Conservation (phyloP, 1,140 invertebrate species). For the fruit fly (Drosophila melanogaster) region DNA sequence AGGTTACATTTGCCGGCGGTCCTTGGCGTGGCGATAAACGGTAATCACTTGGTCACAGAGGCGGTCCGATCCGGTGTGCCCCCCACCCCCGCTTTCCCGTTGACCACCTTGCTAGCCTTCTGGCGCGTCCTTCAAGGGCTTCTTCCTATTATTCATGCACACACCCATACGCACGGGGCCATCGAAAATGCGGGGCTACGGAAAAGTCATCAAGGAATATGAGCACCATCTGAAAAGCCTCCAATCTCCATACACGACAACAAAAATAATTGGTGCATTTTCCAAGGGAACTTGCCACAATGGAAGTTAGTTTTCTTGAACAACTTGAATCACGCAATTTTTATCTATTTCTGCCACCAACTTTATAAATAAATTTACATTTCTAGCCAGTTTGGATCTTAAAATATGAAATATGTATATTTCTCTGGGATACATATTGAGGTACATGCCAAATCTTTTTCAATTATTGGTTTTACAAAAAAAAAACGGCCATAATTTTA, state of each 20-base stretch:
- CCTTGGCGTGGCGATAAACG: slow-evolving; percentile 72
- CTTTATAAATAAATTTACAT: neutral
- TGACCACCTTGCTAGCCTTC: slow-evolving; percentile 11
- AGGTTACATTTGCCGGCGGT: slow-evolving; percentile 61
- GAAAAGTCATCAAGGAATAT: slow-evolving; percentile 27
- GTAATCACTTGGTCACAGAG: slow-evolving; percentile 77
- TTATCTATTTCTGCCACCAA: no score
- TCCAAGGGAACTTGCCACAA: neutral
- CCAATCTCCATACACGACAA: slow-evolving; percentile 6
- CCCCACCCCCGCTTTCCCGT: neutral
- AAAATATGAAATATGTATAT: no score
- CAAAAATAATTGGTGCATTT: slow-evolving; percentile 10
- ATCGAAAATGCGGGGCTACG: slow-evolving; percentile 23
- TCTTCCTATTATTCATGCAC: slow-evolving; percentile 22
- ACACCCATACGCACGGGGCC: slow-evolving; percentile 4
- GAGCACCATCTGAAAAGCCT: slow-evolving; percentile 12
- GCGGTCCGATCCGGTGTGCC: slow-evolving; percentile 29
- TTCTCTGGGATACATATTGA: no score
- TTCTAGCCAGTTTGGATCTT: neutral
- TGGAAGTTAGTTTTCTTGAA: no score
- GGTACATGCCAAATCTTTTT: no score
- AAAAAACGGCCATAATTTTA: no score
- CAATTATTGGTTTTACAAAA: no score
- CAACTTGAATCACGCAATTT: no score
- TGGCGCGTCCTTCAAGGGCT: slow-evolving; percentile 39